Conservation (phyloP, 1,140 invertebrate species). For the Globodera rostochiensis region DNA sequence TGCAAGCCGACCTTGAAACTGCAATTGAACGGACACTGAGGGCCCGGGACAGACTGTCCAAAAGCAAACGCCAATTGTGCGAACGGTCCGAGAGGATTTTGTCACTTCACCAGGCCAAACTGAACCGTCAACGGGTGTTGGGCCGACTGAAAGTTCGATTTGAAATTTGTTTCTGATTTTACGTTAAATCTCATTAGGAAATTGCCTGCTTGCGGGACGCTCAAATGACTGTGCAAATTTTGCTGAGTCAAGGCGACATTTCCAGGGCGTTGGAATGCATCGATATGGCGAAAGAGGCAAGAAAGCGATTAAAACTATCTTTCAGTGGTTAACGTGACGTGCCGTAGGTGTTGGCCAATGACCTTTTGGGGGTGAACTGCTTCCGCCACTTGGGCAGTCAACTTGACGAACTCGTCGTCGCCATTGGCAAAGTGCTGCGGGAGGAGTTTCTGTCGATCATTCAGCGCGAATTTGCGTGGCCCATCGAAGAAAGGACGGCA, state of each 20-base stretch:
- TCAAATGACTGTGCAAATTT: conserved; percentile 90
- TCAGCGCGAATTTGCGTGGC: conserved; percentile 86
- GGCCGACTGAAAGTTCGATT: conserved; percentile 45
- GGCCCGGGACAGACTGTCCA: conserved; percentile 55
- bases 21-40: conserved; percentile 28
- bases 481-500: conserved; percentile 73
- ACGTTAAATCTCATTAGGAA: conserved; percentile 37
- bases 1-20: conserved; percentile 53
- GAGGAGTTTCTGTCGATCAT: conserved; percentile 91
- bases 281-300: conserved; percentile 88
- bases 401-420: conserved; percentile 89
- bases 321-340: background rate
- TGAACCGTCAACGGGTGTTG: conserved; percentile 66
- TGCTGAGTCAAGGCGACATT: conserved; percentile 93
- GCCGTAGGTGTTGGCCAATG: conserved; percentile 72
- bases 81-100: conserved; percentile 52
- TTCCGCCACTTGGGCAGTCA: conserved; percentile 93
- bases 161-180: conserved; percentile 3
- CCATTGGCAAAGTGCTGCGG: conserved; percentile 94
- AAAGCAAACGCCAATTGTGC: conserved; percentile 36
- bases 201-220: conserved; percentile 82
- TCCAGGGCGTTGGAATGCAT: conserved; percentile 95
- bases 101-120: conserved; percentile 67
- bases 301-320: background rate
- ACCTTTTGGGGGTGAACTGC: conserved; percentile 85